Base-by-base conservation (phyloP, 2,888 invertebrate species). In the Diadegma fenestrale region DNA sequence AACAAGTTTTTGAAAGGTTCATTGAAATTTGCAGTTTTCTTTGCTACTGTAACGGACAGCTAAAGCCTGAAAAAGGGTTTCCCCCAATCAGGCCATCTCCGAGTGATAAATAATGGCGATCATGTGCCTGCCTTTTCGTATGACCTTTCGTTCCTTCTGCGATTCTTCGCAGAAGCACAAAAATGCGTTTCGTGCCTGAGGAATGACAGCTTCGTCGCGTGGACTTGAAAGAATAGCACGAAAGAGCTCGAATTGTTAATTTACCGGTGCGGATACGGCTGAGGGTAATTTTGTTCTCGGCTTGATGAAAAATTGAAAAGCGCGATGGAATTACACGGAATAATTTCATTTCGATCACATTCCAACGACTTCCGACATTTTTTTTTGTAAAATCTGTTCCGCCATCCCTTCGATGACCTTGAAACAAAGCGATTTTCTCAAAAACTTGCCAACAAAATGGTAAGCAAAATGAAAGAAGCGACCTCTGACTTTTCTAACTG, bases 31-130 rank as follows among this genome's bases (percentile, higher is more conserved):
- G 45, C 45, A 45, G 45, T 14, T 45, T 12, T 45, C 17, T 45
- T 45, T 45, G 45, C 14, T 3, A 14, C 45, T 45, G 14, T 45
- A 17, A 45, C 14, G 45, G 17, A 58, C 63, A 48, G 69, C 72
- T 78, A 72, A 72, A 64, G 41, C 26, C 30, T 33, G 64, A 10
- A 63, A 64, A 72, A 48, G 78, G 69, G 41, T 61, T 71, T 63
- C 26, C 63, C 43, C 37, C 45, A 81, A 81, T 81, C 68, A 58
- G 51, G 22, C 68, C 48, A 82, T 79, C 58, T 51, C 33, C 8
- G 12, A 63, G 43, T 54, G 63, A 82, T 82, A 79, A 79, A 82
- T 79, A 79, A 54, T 72, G 64, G 64, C 43, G 43, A 79, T 64
- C 64, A 43, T 54, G 71, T 54, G n/a, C n/a, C n/a, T n/a, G n/a